Evolutionary conservation across 2,888 invertebrate species (phyloP).

Genomic region (Lacanobia wlatinum): DNA sequence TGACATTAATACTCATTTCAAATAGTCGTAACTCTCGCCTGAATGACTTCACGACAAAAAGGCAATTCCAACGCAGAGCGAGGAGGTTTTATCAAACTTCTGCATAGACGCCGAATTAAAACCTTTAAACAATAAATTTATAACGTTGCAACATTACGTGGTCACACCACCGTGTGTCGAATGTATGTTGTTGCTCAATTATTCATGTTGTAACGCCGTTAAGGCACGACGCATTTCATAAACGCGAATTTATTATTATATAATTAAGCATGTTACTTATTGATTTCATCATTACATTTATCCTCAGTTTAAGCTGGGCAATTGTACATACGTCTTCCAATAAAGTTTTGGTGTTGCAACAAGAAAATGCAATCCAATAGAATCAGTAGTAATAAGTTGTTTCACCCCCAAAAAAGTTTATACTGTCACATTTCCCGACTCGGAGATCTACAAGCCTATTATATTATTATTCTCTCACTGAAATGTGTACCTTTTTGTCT

Average conservation of each 20-base stretch:
- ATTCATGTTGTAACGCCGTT: constrained; percentile 29
- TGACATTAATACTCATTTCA: constrained; percentile 52
- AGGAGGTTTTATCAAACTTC: constrained; percentile 32
- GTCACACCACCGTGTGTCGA: constrained; percentile 23
- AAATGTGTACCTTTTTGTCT: too few species aligned
- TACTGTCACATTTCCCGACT: too few species aligned
- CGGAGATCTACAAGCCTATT: too few species aligned
- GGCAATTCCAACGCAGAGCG: constrained; percentile 19
- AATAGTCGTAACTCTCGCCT: constrained; percentile 50
- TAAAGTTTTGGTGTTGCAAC: neutral
- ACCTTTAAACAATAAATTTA: constrained; percentile 40
- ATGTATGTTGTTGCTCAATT: constrained; percentile 45
- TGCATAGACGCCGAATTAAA: constrained; percentile 36
- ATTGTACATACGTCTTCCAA: neutral
- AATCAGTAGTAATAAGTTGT: too few species aligned
- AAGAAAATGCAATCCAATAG: too few species aligned
- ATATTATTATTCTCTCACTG: too few species aligned
- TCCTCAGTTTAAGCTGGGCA: neutral
- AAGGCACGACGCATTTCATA: constrained; percentile 13
- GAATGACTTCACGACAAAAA: constrained; percentile 45
- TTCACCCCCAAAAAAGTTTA: too few species aligned
- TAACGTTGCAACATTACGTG: constrained; percentile 30
- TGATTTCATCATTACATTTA: neutral
- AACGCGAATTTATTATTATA: constrained; percentile 7
- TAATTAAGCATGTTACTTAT: neutral